phyloP scores from a whole-genome alignment of 2,888 invertebrate genomes.

The Bedellia somnulentella region DNA sequence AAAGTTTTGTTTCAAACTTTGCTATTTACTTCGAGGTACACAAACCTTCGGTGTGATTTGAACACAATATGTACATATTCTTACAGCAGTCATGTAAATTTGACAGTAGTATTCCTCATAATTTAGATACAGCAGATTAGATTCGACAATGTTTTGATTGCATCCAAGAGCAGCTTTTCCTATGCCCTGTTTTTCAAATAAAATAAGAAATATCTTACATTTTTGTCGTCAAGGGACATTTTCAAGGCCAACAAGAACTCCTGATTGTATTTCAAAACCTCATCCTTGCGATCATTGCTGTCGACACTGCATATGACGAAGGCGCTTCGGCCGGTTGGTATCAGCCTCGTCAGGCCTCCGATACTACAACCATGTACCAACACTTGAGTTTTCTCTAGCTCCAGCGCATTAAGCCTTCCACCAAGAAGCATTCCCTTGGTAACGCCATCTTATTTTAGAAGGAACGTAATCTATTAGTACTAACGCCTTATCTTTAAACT shows the following conservation, averaged over 20 bases:
- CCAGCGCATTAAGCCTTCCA: constrained; percentile 35
- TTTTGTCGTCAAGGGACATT: constrained; percentile 30
- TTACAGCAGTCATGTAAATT: too few relatives aligned
- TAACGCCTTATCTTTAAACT: too few relatives aligned
- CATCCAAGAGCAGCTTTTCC: too few relatives aligned
- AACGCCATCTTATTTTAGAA: constrained; percentile 14
- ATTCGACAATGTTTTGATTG: too few relatives aligned
- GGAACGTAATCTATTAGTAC: background rate
- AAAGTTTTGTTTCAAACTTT: too few relatives aligned
- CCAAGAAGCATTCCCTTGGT: constrained; percentile 34
- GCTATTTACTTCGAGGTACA: too few relatives aligned
- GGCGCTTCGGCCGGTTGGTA: constrained; percentile 24
- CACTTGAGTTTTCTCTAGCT: constrained; percentile 38
- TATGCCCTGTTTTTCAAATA: too few relatives aligned
- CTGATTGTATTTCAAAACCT: constrained; percentile 40
- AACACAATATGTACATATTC: too few relatives aligned
- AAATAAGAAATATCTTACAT: too few relatives aligned
- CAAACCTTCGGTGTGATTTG: too few relatives aligned
- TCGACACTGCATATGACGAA: constrained; percentile 42
- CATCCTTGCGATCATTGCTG: constrained; percentile 37
- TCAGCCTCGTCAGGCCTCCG: constrained; percentile 18
- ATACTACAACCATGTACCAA: constrained; percentile 35
- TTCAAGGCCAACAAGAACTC: constrained; percentile 39
- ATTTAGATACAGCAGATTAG: too few relatives aligned
- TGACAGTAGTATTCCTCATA: too few relatives aligned